Evolutionary conservation across 1,140 invertebrate species (phyloP), one percentile per base, ranked within the genome.

Genomic region (Ylistrum balloti): DNA sequence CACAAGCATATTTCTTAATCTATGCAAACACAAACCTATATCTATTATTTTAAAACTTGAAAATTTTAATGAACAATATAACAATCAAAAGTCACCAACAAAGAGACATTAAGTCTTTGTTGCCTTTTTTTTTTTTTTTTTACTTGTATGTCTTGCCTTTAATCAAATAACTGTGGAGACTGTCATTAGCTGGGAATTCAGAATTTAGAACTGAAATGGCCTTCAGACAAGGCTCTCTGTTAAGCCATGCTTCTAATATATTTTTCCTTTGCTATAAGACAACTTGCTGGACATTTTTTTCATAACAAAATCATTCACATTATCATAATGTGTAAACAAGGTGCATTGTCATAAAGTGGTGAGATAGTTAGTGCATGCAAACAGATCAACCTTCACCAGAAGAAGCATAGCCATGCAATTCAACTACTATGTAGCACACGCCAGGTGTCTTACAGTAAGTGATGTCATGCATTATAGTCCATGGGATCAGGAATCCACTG

Each of bases 371-470:
- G 56, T 74, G 13, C 56, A 74, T 74, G 56, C 56, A 74, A 1
- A 74, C 28, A 3, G 56, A 74, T 74, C 9, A 28, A 2, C 56
- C 56, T 74, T n/a, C 11, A 74, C 56, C 56, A 74, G 56, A 17
- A n/a, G 22, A 74, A 74, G 56, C 56, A n/a, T 74, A 74, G 56
- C 56, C 56, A 74, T 74, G 56, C 56, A 74, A 45, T 45, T 74
- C 11, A 28, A 74, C 56, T 74, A 74, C 22, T 0, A 28, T 74
- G 22, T 74, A 74, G 56, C 56, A 74, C n/a, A 74, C 56, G n/a
- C 56, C 3, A 74, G 15, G 56, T 74, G n/a, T 28, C 28, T 74
- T n/a, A n/a, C n/a, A 28, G 56, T 28, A n/a, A 74, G 56, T 74
- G 56, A 74, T n/a, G 28, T n/a, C 56, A 74, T 74, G 56, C 56